phyloP scores from a whole-genome alignment of 2,113 vertebrate species.

The Aegithalos caudatus region DNA sequence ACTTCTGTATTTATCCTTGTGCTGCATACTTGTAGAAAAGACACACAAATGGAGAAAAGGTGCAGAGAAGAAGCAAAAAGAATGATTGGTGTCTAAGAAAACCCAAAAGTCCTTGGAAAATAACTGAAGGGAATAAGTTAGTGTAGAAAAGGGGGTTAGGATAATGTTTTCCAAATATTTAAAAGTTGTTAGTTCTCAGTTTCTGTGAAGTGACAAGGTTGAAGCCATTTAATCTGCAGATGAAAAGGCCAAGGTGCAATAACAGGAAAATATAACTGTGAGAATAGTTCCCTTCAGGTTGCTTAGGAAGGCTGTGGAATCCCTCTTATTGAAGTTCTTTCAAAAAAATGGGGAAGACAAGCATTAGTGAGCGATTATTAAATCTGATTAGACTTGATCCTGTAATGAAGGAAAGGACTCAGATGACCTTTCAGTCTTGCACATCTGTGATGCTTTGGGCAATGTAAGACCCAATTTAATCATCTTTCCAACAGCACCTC shows the following conservation, averaged over 20 bases:
- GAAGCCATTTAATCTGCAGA: neutral
- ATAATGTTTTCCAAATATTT: neutral
- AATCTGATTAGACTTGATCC: neutral
- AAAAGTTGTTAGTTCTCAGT: neutral
- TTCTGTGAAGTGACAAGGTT: neutral
- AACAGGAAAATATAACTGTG: neutral
- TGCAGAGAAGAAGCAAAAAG: neutral
- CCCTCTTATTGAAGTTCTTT: neutral
- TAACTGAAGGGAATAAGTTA: neutral
- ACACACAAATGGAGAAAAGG: neutral
- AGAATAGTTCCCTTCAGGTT: neutral
- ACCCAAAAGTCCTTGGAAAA: neutral
- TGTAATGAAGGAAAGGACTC: neutral
- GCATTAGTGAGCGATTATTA: neutral
- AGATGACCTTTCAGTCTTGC: neutral
- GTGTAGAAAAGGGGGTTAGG: neutral
- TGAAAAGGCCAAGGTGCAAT: neutral
- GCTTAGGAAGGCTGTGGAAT: neutral
- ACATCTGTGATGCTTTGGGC: neutral
- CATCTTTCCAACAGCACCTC: neutral
- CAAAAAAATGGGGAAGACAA: neutral
- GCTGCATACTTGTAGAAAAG: neutral
- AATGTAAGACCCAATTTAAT: neutral
- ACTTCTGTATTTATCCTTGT: neutral
- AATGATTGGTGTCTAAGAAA: neutral